Evolutionary conservation across 2,113 vertebrate species (phyloP).

Genomic region (Montifringilla adamsi): DNA sequence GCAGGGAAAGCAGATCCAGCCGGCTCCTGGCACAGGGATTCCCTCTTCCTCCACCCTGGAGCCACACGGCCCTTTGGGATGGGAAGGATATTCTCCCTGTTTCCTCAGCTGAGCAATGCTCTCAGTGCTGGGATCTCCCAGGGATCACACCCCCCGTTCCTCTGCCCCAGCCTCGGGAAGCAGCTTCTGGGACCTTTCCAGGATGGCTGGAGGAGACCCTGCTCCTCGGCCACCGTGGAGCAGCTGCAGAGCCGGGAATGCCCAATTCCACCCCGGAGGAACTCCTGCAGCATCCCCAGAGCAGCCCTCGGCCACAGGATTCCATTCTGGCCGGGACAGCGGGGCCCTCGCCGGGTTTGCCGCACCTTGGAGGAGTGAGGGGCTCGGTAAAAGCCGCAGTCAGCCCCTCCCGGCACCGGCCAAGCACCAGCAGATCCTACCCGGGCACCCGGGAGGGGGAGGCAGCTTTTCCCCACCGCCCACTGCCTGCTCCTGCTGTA

Average conservation of each 20-base stretch:
- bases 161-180: not conserved
- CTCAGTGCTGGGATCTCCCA: fast-evolving
- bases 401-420: not conserved
- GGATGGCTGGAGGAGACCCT: not conserved
- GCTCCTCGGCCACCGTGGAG: fast-evolving
- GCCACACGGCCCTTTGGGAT: not conserved
- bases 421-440: not conserved
- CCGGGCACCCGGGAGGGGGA: fast-evolving
- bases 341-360: not conserved
- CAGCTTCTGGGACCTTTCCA: not conserved
- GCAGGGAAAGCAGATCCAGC: not conserved
- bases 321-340: fast-evolving
- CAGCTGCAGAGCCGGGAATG: not conserved
- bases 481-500: not conserved
- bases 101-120: not conserved
- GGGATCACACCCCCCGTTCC: fast-evolving
- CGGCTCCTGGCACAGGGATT: not conserved
- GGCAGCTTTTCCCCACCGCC: not conserved
- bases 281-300: not conserved
- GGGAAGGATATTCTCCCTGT: not conserved
- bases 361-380: fast-evolving
- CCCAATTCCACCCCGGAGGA: not conserved
- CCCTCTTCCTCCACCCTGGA: not conserved
- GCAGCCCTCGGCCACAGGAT: not conserved
- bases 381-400: not conserved